These are phyloP conservation scores for Lacanobia oleracea DNA, from an alignment of 2,888 invertebrate species.

Conservation along the genomic window DNA sequence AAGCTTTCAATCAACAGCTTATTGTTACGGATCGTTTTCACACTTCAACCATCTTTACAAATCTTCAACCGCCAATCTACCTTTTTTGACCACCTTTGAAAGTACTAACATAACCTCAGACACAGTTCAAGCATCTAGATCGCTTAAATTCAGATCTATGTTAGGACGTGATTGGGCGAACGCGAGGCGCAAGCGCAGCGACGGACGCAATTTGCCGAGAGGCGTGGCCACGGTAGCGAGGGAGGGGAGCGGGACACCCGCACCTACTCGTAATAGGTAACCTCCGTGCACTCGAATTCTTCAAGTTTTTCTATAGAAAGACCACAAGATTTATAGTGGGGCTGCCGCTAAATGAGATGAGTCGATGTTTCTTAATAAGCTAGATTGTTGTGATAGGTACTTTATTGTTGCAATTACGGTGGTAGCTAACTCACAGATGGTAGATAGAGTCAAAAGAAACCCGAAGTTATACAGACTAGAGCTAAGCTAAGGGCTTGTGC, in stretches of 20 bases:
- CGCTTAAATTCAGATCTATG: conserved; percentile 75
- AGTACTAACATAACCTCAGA: conserved; percentile 37
- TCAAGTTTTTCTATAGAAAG: conserved; percentile 58
- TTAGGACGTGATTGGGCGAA: conserved; percentile 84
- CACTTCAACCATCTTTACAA: neutral
- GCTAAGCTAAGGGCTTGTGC: neutral
- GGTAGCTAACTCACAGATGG: conserved; percentile 1
- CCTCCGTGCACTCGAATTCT: conserved; percentile 58
- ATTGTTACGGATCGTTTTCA: neutral
- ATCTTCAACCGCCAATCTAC: neutral
- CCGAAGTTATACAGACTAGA: neutral
- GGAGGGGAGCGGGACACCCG: conserved; percentile 66
- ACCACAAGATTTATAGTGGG: conserved; percentile 46
- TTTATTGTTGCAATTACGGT: conserved; percentile 41
- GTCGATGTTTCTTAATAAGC: conserved; percentile 46
- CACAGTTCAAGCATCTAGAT: conserved; percentile 73
- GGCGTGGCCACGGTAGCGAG: conserved; percentile 83
- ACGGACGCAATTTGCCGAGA: conserved; percentile 80
- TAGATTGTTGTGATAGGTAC: conserved; percentile 30
- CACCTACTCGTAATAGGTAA: conserved; percentile 65
- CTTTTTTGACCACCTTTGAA: conserved; percentile 34
- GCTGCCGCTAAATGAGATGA: conserved; percentile 38
- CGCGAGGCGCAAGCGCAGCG: conserved; percentile 78
- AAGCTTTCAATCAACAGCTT: neutral
- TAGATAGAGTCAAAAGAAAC: conserved; percentile 18